Conservation (phyloP, 1,140 invertebrate genomes). For the Potamilus streckersoni region DNA sequence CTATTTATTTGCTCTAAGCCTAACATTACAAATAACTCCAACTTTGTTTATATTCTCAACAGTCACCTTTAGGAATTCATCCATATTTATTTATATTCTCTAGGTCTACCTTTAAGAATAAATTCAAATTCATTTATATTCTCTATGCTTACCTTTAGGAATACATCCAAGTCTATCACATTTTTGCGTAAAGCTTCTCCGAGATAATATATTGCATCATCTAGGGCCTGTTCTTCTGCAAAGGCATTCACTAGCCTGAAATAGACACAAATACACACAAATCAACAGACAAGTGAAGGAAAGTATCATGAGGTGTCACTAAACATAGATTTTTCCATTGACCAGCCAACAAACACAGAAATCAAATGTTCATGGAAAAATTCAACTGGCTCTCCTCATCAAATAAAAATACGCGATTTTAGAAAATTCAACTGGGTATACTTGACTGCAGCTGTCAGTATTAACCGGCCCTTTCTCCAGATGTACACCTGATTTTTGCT, state of each 20-base stretch:
- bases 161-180: slow-evolving; percentile 95
- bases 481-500: too few relatives aligned
- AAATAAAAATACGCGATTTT: not conserved
- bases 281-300: not conserved
- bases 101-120: slow-evolving; percentile 29
- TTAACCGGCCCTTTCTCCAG: not conserved
- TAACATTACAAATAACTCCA: too few relatives aligned
- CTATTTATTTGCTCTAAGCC: too few relatives aligned
- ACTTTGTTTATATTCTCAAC: too few relatives aligned
- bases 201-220: slow-evolving; percentile 98
- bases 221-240: slow-evolving; percentile 97
- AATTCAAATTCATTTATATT: not conserved
- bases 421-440: not conserved
- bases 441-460: not conserved
- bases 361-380: not conserved
- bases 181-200: slow-evolving; percentile 94
- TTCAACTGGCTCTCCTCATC: too few relatives aligned
- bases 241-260: slow-evolving; percentile 90
- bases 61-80: too few relatives aligned
- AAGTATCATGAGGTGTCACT: not conserved
- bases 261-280: slow-evolving; percentile 21
- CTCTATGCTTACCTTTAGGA: slow-evolving; percentile 78
- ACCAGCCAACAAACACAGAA: not conserved
- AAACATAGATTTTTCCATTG: not conserved
- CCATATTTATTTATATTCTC: not conserved